phyloP scores from a whole-genome alignment of 2,888 invertebrate species.

The Panorpa germanica region DNA sequence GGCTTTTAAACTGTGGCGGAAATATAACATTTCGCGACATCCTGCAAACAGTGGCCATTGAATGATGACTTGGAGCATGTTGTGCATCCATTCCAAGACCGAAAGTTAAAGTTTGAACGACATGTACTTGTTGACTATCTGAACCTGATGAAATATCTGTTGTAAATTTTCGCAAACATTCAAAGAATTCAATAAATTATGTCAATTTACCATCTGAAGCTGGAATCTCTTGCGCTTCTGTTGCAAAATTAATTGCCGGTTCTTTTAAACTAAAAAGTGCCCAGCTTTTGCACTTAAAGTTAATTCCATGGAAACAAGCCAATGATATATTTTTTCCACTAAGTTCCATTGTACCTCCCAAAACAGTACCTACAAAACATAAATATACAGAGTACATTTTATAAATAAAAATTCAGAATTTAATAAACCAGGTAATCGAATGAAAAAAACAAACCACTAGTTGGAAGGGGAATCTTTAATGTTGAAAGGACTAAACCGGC shows the following conservation, averaged over 20 bases:
- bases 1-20: slow-evolving; percentile 86
- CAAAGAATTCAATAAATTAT: slow-evolving; percentile 6
- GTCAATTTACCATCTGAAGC: slow-evolving; percentile 35
- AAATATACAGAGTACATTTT: neutral
- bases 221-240: slow-evolving; percentile 77
- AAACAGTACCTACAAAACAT: slow-evolving; percentile 51
- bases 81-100: slow-evolving; percentile 59
- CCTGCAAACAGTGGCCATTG: slow-evolving; percentile 88
- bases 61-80: slow-evolving; percentile 51
- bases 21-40: slow-evolving; percentile 82
- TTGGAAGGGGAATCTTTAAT: slow-evolving; percentile 44
- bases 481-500: slow-evolving; percentile 64
- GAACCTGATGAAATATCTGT: neutral
- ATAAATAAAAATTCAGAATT: neutral
- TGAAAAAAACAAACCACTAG: slow-evolving; percentile 23
- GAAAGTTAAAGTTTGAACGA: slow-evolving; percentile 81
- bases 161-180: too few relatives aligned
- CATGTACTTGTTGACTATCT: slow-evolving; percentile 37
- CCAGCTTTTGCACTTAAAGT: slow-evolving; percentile 93
- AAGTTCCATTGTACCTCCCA: slow-evolving; percentile 78
- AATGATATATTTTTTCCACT: slow-evolving; percentile 81
- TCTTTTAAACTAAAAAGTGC: slow-evolving; percentile 86
- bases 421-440: neutral
- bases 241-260: slow-evolving; percentile 81
- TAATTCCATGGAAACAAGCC: slow-evolving; percentile 94